A percentile compares a stretch with the other conserved stretches of the same genome.
These are phyloP conservation scores for Anolis apletophallus DNA, from an alignment of 2,797 vertebrate genomes.

Conservation along the genomic window DNA sequence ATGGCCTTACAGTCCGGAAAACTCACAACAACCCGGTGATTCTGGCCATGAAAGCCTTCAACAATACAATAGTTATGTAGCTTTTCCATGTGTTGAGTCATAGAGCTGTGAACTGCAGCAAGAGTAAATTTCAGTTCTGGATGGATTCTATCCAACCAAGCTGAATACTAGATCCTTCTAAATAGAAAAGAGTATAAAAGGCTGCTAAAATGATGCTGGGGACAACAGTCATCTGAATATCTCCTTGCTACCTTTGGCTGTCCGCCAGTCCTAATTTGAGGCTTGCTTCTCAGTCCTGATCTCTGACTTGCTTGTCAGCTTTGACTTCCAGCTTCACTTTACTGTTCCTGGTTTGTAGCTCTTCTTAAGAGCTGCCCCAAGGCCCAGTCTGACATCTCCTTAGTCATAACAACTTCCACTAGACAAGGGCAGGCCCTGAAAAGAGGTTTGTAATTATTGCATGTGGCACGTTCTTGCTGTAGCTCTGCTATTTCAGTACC, in stretches of 20 bases:
- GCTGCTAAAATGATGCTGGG: not conserved
- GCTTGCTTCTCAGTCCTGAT: not conserved
- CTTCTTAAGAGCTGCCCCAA: not conserved
- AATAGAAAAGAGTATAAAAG: not conserved
- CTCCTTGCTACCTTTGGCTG: not conserved
- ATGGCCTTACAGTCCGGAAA: too few species aligned
- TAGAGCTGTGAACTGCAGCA: not conserved
- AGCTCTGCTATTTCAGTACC: not conserved
- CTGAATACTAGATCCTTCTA: not conserved
- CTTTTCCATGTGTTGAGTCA: not conserved
- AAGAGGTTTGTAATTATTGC: not conserved
- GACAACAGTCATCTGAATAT: not conserved
- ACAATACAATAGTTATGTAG: too few species aligned
- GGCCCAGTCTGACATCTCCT: not conserved
- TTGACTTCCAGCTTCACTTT: not conserved
- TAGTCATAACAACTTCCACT: not conserved
- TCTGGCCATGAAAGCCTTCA: too few species aligned
- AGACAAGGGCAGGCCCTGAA: not conserved
- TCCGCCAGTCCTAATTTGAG: not conserved
- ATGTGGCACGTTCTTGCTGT: not conserved
- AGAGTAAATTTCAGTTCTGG: not conserved
- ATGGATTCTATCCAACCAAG: not conserved
- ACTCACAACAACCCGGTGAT: too few species aligned
- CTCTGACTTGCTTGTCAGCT: not conserved
- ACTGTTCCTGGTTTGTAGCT: not conserved